Evolutionary conservation across 2,113 vertebrate genomes (phyloP), one percentile per base, ranked within the genome.

Genomic region (Psilopsiagon aymara): DNA sequence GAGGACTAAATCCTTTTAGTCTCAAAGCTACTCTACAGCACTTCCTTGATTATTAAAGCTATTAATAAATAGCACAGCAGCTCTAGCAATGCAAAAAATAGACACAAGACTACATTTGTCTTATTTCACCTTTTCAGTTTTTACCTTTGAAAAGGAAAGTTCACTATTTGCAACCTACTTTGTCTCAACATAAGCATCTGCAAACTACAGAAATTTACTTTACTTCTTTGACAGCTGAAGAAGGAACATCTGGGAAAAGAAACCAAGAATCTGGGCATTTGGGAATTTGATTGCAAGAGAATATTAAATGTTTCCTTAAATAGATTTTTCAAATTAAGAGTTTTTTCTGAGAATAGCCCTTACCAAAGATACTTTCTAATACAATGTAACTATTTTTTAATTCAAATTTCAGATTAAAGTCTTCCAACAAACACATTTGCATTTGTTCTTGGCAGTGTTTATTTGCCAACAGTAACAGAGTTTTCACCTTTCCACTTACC

Each of bases 221-320:
- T 27, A 59, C 25, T 66, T 60, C 68, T 88, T 70, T 89, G 80
- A 94, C 82, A 96, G 13, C 53, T 63, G 73, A 89, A 89, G 85
- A 86, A 84, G 71, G 76, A 91, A 88, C 91, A 87, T 82, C 86
- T 94, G 86, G 80, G 62, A 77, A 91, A 86, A 44, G 27, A 66
- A 91, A 82, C 13, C n/a, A 59, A 91, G 92, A 79, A 66, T 39
- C 64, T 49, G 17, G 60, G 31, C 63, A 90, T 46, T n/a, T 86
- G 63, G 52, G 67, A 89, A 75, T 77, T 51, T 80, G 70, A 68
- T 80, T 92, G 24, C 44, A 82, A 89, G 23, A 49, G 20, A 82
- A 87, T 76, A 86, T 63, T 82, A 88, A 85, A 63, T 60, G 4
- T 89, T 92, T 74, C 81, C 27, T 93, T 89, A 95, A 78, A 92